Conservation (phyloP, 2,797 vertebrate species). For the Phalanger gymnotis region DNA sequence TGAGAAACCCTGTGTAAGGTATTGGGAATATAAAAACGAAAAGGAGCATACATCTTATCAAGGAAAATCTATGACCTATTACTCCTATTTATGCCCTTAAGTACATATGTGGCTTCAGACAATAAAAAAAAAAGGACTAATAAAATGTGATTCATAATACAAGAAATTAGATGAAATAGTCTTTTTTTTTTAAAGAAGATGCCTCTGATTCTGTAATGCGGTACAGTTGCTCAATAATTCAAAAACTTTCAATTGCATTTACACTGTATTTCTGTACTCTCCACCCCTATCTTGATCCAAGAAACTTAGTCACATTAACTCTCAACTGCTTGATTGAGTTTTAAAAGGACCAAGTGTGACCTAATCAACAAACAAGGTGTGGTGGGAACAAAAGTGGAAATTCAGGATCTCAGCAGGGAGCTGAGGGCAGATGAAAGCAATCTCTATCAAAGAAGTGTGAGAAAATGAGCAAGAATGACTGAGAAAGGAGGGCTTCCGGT, state of each 20-base stretch:
- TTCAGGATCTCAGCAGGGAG: constrained; percentile 66
- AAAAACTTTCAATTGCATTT: not conserved
- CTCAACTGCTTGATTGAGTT: constrained; percentile 17
- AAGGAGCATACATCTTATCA: not conserved
- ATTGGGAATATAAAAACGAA: not conserved
- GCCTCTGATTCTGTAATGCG: not conserved
- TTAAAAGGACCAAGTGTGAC: constrained; percentile 66
- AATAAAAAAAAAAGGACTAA: constrained; percentile 8
- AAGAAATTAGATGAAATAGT: not conserved
- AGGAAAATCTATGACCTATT: not conserved
- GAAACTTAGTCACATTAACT: constrained; percentile 36
- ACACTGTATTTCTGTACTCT: not conserved
- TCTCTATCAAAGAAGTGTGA: constrained; percentile 25
- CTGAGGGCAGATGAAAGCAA: not conserved
- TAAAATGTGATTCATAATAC: not conserved
- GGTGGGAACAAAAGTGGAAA: constrained; percentile 77
- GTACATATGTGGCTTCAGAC: not conserved
- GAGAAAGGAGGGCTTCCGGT: not conserved
- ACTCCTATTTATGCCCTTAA: not conserved
- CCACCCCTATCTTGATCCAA: not conserved
- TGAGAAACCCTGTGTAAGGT: not conserved
- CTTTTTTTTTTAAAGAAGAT: constrained; percentile 3
- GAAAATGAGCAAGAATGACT: not conserved
- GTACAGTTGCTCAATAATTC: constrained; percentile 22
- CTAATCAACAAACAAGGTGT: constrained; percentile 76